Evolutionary conservation across 2,888 invertebrate genomes (phyloP).

Genomic region (Acronicta alni): DNA sequence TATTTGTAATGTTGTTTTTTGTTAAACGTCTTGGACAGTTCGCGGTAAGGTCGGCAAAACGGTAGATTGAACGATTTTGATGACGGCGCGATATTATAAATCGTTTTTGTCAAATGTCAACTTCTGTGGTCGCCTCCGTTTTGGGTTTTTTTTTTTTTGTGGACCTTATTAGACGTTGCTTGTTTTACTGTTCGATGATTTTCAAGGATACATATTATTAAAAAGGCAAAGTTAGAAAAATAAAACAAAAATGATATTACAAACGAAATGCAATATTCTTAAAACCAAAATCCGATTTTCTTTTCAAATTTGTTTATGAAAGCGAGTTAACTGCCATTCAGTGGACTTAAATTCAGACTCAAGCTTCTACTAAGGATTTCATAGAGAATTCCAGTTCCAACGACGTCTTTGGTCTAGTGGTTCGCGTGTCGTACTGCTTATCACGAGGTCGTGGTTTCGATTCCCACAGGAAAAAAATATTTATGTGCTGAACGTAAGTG

Average conservation of each 20-base stretch:
- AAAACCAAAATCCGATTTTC: too few species aligned
- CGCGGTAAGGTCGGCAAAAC: constrained; percentile 85
- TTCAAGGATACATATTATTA: constrained; percentile 46
- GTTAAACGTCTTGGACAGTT: constrained; percentile 86
- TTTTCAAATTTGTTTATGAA: too few species aligned
- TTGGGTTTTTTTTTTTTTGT: constrained; percentile 54
- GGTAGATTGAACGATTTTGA: constrained; percentile 87
- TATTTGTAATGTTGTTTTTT: constrained; percentile 59
- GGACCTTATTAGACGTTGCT: constrained; percentile 28
- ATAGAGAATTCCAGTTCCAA: too few species aligned
- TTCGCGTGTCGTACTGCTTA: too few species aligned
- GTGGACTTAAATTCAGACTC: too few species aligned
- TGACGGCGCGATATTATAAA: constrained; percentile 77
- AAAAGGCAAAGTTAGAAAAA: not conserved
- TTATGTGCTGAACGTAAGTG: too few species aligned
- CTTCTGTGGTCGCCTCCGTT: constrained; percentile 83
- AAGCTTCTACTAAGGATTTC: too few species aligned
- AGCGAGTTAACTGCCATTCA: too few species aligned
- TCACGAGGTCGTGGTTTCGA: too few species aligned
- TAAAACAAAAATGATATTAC: not conserved
- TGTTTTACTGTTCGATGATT: constrained; percentile 50
- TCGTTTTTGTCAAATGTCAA: constrained; percentile 89
- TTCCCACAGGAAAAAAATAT: too few species aligned
- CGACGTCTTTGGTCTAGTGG: too few species aligned
- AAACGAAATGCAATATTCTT: not conserved